Evolutionary conservation across 2,797 vertebrate species (phyloP).

Genomic region (Hydrolagus colliei): DNA sequence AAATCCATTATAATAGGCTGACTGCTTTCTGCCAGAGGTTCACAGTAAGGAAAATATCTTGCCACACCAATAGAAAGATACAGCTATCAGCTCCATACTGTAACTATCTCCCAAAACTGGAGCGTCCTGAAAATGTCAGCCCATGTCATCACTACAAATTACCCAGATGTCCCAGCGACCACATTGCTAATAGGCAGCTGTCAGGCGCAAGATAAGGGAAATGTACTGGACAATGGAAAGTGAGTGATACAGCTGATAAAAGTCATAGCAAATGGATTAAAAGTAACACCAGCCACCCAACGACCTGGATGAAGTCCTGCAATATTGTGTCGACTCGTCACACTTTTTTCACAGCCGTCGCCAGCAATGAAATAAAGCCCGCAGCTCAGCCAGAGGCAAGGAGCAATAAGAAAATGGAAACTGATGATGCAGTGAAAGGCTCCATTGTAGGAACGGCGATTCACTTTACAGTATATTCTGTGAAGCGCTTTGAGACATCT

Average conservation of each 20-base stretch:
- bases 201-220: slow-evolving; percentile 65
- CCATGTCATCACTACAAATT: slow-evolving; percentile 59
- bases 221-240: slow-evolving; percentile 61
- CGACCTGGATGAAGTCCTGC: slow-evolving; percentile 7
- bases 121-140: slow-evolving; percentile 56
- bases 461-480: no score
- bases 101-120: slow-evolving; percentile 33
- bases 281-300: slow-evolving; percentile 51
- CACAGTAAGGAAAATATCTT: slow-evolving; percentile 29
- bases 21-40: slow-evolving; percentile 6
- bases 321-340: slow-evolving; percentile 50
- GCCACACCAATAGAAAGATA: slow-evolving; percentile 30
- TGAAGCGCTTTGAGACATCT: no score
- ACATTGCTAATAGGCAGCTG: slow-evolving; percentile 63
- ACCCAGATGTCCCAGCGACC: slow-evolving; percentile 37
- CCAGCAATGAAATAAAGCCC: slow-evolving; percentile 27
- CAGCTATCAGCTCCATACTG: slow-evolving; percentile 21
- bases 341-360: slow-evolving; percentile 56
- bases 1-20: slow-evolving; percentile 26
- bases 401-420: slow-evolving; percentile 29
- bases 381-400: neutral
- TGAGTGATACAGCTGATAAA: slow-evolving; percentile 54
- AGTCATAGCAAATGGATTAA: slow-evolving; percentile 48
- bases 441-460: no score
- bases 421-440: neutral